A percentile compares a stretch with the other conserved stretches of the same genome.
These are phyloP conservation scores for Scolopax mira DNA, from an alignment of 2,113 vertebrate genomes.

Conservation along the genomic window DNA sequence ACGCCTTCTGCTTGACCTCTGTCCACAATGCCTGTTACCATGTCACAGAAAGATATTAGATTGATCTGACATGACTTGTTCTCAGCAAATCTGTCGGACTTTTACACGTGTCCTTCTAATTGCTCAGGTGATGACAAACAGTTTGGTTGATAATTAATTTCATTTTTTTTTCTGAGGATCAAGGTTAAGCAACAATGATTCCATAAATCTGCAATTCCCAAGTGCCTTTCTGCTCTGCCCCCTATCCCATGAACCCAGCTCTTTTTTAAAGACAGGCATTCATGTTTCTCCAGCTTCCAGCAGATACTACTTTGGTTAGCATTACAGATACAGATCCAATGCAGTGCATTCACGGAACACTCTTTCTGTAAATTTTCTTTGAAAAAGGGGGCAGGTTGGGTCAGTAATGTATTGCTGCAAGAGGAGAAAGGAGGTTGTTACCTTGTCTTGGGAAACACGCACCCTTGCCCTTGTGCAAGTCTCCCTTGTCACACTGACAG, in stretches of 20 bases:
- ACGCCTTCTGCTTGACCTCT: conserved; percentile 6
- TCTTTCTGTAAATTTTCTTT: not conserved
- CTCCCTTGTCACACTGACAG: not conserved
- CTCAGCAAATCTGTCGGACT: not conserved
- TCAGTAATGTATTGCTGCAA: not conserved
- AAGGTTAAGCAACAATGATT: not conserved
- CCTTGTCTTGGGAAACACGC: not conserved
- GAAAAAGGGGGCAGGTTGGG: not conserved
- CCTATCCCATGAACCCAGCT: not conserved
- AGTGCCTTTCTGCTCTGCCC: not conserved
- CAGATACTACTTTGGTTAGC: not conserved
- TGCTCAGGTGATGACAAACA: not conserved
- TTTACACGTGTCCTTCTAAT: not conserved
- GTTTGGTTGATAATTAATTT: not conserved
- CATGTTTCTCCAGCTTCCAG: not conserved
- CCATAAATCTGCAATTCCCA: not conserved
- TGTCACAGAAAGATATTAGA: not conserved
- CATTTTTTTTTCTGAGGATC: not conserved
- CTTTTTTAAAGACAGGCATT: not conserved
- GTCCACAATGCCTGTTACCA: not conserved
- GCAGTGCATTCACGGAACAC: not conserved
- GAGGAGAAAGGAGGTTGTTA: not conserved
- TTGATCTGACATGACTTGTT: not conserved
- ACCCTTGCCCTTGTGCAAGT: not conserved
- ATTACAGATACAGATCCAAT: not conserved